A percentile compares a stretch with the other conserved stretches of the same genome.
These are phyloP conservation scores for Geodia barretti DNA, from an alignment of 37 sponge, comb jelly and placozoan genomes.

Conservation along the genomic window DNA sequence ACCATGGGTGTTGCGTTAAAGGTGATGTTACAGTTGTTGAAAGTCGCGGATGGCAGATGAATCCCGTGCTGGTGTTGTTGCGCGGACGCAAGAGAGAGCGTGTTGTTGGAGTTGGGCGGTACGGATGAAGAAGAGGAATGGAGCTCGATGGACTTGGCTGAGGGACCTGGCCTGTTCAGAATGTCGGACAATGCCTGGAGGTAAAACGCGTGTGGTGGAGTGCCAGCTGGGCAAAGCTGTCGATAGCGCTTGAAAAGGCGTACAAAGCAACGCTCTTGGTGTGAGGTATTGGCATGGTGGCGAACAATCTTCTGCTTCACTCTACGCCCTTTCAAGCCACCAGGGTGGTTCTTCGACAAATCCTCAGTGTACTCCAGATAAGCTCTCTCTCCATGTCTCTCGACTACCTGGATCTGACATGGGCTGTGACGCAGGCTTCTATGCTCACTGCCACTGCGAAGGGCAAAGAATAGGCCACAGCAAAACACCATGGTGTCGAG, in stretches of 20 bases:
- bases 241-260: conserved; percentile 9
- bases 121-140: no score
- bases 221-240: no score
- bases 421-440: conserved; percentile 17
- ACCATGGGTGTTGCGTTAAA: no score
- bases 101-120: no score
- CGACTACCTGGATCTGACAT: conserved; percentile 33
- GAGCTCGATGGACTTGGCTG: no score
- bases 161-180: no score
- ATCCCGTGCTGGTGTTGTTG: no score
- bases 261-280: conserved; percentile 17
- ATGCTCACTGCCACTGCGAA: conserved; percentile 46
- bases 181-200: no score
- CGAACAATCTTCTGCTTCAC: conserved; percentile 7
- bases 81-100: no score
- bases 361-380: conserved; percentile 34
- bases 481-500: conserved; percentile 29
- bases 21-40: no score
- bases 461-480: conserved; percentile 44
- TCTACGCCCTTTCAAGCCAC: conserved; percentile 28
- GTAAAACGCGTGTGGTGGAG: no score
- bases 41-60: no score
- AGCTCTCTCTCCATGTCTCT: conserved; percentile 11
- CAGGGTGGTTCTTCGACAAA: conserved; percentile 38
- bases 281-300: conserved; percentile 13